Evolutionary conservation across 2,797 vertebrate genomes (phyloP), one percentile per base, ranked within the genome.

Genomic region (Cossypha polioptera): DNA sequence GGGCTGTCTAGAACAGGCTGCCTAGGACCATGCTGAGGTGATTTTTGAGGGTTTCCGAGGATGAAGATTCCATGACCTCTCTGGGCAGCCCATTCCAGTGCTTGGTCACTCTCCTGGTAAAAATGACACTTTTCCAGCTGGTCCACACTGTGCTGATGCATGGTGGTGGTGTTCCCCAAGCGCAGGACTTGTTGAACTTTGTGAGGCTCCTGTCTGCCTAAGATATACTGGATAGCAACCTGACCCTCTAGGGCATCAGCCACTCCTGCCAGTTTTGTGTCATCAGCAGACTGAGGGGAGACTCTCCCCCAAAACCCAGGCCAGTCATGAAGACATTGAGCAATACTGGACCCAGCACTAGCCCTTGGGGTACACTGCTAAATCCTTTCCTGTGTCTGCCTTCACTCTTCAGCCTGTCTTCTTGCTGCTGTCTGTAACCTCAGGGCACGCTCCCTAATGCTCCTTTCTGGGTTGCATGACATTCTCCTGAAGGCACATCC

Each of bases 11-110:
- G 26, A 72, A 42, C 24, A 71, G 61, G 33, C 48, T 95, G 45
- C 24, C 36, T 11, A 16, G 36, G 25, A 33, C 26, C 13, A 3
- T 21, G 33, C 33, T 2, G 3, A 72, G 43, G 21, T 0, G 1
- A 4, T 19, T 77, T 78, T 61, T 69, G 14, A 58, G 6, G 42
- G 35, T 86, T 55, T 89, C 38, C 38, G 6, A n/a, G 16, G 18
- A 21, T 72, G 9, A 68, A 61, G 42, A 33, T 33, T 43, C 42
- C 9, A 7, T 1, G 2, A 36, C 4, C 17, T 28, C 25, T 63
- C 42, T 59, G 50, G 50, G 29, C 18, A 78, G 3, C 14, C 24
- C 11, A 3, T 63, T 51, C 28, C 20, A 63, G 50, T 45, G 28
- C 28, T 63, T 58, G 43, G 29, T 71, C 20, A 26, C 43, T 20